Evolutionary conservation across 2,113 vertebrate genomes (phyloP).

Genomic region (Brachyhypopomus gauderio): DNA sequence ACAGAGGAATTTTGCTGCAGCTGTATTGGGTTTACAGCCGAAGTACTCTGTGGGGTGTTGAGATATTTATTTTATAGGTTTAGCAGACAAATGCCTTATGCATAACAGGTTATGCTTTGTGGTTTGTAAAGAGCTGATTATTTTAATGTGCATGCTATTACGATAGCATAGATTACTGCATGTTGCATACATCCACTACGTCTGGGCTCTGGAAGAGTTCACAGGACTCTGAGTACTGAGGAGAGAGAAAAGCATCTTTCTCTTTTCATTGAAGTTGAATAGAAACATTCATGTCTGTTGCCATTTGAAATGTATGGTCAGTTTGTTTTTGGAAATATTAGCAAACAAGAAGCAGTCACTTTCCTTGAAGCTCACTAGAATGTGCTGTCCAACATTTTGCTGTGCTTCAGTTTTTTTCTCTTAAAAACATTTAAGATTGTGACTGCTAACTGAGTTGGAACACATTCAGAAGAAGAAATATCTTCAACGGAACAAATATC

Average conservation of each 20-base stretch:
- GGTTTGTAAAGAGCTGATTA: background rate
- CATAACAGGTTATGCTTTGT: background rate
- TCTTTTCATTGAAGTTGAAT: background rate
- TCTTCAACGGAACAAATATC: too few species aligned
- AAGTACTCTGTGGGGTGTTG: background rate
- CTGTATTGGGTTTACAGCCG: slow-evolving; percentile 59
- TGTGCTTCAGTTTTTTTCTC: too few species aligned
- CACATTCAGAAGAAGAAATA: too few species aligned
- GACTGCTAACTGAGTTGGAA: too few species aligned
- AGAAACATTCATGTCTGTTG: background rate
- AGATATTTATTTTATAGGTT: background rate
- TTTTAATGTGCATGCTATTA: background rate
- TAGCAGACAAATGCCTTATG: background rate
- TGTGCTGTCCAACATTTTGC: too few species aligned
- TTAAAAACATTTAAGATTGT: too few species aligned
- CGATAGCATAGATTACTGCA: background rate
- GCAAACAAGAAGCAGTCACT: background rate
- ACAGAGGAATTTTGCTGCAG: background rate
- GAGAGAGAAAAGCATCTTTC: background rate
- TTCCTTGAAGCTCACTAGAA: background rate
- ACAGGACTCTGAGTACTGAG: background rate
- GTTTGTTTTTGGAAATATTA: background rate
- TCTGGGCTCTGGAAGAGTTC: background rate
- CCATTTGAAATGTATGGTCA: background rate
- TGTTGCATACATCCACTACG: background rate